Conservation (phyloP, 2,888 invertebrate species). For the Pristionchus arcanus region DNA sequence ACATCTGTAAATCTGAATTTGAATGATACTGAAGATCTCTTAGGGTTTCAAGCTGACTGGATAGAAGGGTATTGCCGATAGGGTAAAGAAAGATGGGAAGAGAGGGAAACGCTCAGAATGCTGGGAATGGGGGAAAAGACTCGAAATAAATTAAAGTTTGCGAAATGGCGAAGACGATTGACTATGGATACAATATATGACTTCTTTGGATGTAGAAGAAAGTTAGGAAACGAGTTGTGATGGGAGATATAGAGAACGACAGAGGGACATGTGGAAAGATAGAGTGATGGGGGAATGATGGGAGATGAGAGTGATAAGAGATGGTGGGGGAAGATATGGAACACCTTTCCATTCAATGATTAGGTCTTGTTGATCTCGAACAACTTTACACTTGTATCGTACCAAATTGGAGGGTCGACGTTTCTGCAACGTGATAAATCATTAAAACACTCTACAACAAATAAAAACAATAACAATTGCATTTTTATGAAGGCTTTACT, state of each 20-base stretch:
- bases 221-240: conserved; percentile 11
- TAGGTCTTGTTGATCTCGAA: conserved; percentile 91
- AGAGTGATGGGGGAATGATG: conserved; percentile 29
- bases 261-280: conserved; percentile 13
- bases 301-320: conserved; percentile 48
- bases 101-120: neutral
- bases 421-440: conserved; percentile 85
- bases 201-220: neutral
- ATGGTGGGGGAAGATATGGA: conserved; percentile 14
- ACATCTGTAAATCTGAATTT: conserved; percentile 14
- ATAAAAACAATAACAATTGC: no score
- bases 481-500: no score
- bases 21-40: conserved; percentile 25
- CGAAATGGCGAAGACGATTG: conserved; percentile 12
- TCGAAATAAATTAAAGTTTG: conserved; percentile 30
- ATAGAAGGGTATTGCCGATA: conserved; percentile 20
- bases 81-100: conserved; percentile 47
- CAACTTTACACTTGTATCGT: conserved; percentile 97
- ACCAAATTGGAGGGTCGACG: conserved; percentile 99
- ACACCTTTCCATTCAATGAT: neutral
- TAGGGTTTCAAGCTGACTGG: neutral
- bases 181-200: conserved; percentile 34
- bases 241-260: neutral
- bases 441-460: neutral
- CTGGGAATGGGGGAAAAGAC: conserved; percentile 12